A percentile compares a stretch with the other conserved stretches of the same genome.
Evolutionary conservation across 1,140 invertebrate genomes (phyloP).

Genomic region (Drosophila carrolli): DNA sequence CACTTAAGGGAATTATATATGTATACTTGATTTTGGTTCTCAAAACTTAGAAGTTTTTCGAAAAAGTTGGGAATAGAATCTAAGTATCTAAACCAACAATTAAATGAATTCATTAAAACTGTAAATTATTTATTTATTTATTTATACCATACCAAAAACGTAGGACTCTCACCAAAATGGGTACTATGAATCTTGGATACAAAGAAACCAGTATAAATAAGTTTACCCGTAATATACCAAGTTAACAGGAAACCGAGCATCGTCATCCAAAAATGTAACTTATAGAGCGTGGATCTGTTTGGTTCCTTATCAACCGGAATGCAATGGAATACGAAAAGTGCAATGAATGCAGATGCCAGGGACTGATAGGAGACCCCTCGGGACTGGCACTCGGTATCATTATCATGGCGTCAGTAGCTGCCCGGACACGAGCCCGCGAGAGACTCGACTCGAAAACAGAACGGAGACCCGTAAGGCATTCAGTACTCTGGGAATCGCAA

Average conservation of each 20-base stretch:
- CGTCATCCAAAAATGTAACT: neutral
- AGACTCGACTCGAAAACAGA: slow-evolving; percentile 31
- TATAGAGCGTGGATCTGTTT: slow-evolving; percentile 7
- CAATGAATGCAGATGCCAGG: slow-evolving; percentile 68
- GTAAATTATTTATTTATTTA: too few relatives aligned
- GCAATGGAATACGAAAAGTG: slow-evolving; percentile 57
- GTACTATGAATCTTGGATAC: neutral
- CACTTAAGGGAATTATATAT: neutral
- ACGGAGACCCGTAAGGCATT: slow-evolving; percentile 9
- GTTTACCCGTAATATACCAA: neutral
- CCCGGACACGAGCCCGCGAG: slow-evolving; percentile 35
- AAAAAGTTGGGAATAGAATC: too few relatives aligned
- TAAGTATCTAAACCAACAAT: too few relatives aligned
- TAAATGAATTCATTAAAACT: too few relatives aligned
- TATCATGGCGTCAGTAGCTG: slow-evolving; percentile 48
- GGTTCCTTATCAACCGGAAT: slow-evolving; percentile 56
- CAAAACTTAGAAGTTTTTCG: too few relatives aligned
- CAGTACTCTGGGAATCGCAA: slow-evolving; percentile 3
- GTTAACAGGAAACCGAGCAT: slow-evolving; percentile 1
- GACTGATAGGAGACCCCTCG: slow-evolving; percentile 56
- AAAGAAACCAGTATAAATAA: neutral
- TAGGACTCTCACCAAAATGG: too few relatives aligned
- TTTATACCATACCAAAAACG: too few relatives aligned
- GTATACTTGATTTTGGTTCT: too few relatives aligned
- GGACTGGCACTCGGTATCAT: slow-evolving; percentile 30